Evolutionary conservation across 1,140 invertebrate genomes (phyloP).

Genomic region (Euborellia annulipes): DNA sequence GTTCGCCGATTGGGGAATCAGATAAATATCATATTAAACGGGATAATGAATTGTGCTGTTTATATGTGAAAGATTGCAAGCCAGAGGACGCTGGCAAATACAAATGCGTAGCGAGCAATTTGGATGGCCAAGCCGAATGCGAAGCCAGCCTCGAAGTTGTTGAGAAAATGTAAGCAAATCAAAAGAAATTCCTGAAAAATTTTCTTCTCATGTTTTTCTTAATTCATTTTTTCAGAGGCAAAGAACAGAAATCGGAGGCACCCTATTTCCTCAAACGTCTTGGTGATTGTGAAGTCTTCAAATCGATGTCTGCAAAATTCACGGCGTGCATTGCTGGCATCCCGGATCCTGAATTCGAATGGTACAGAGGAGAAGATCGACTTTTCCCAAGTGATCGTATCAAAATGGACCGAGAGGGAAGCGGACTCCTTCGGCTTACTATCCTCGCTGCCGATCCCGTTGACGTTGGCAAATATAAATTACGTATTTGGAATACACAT

Average conservation of each 20-base stretch:
- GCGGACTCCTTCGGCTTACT: slow-evolving; percentile 61
- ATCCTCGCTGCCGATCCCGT: slow-evolving; percentile 49
- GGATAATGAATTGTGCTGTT: slow-evolving; percentile 59
- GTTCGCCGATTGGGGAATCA: slow-evolving; percentile 41
- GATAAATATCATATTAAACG: slow-evolving; percentile 62
- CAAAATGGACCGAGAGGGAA: slow-evolving; percentile 62
- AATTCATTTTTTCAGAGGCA: slow-evolving; percentile 34
- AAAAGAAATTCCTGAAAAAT: slow-evolving; percentile 6
- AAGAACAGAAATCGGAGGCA: slow-evolving; percentile 56
- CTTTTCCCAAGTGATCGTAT: slow-evolving; percentile 66
- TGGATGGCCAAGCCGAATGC: slow-evolving; percentile 61
- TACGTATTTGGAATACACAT: slow-evolving; percentile 66
- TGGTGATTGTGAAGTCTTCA: slow-evolving; percentile 72
- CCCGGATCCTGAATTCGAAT: slow-evolving; percentile 72
- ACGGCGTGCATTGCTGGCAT: slow-evolving; percentile 72
- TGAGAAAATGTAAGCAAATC: slow-evolving; percentile 56
- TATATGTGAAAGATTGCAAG: slow-evolving; percentile 53
- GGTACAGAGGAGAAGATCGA: slow-evolving; percentile 65
- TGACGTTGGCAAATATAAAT: slow-evolving; percentile 69
- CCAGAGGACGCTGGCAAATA: slow-evolving; percentile 55
- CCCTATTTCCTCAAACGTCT: slow-evolving; percentile 79
- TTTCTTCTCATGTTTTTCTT: slow-evolving; percentile 2
- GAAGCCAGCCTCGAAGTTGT: slow-evolving; percentile 57
- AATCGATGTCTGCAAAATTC: slow-evolving; percentile 79
- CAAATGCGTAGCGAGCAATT: slow-evolving; percentile 61